Base-by-base conservation (phyloP, 2,888 invertebrate genomes). In the Marronus borbonicus region DNA sequence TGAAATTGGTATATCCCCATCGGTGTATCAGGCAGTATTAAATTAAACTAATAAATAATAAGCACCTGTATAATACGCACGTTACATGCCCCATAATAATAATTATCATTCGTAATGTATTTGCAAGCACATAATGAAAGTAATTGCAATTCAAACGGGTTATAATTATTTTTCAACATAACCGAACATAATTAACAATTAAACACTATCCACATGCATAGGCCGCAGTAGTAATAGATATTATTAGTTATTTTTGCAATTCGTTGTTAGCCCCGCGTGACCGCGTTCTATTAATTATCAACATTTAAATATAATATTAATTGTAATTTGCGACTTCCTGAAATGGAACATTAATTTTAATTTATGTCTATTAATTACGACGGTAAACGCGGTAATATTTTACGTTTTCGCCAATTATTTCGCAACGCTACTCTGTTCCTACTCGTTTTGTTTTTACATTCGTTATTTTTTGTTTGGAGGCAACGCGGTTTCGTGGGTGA, bases 271-370 rank as follows among this genome's bases (percentile, higher is more conserved):
- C 49, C 68, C 50, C 68, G 49, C 24, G 24, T 14, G 7, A 8
- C 68, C 10, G 68, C 20, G 12, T 20, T 14, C 14, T 62, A 64
- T 76, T 76, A 66, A 76, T 76, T 76, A 76, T 55, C 50, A 66
- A 52, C 65, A 52, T 66, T 76, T 76, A 76, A 76, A 76, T 66
- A 68, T 66, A 64, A 76, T 68, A 76, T 52, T 68, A 76, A 76
- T 76, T 76, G 20, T 76, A 76, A 76, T 76, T 76, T 76, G 76
- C 66, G 52, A 66, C 76, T 76, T 76, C 76, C 76, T 76, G 76
- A 55, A 68, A 76, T 68, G 65, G 68, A 55, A 66, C 76, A 68
- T 76, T 76, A 66, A 76, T 76, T 76, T 52, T 66, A 76, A 76
- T 76, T 66, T 76, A 68, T 68, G 44, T 31, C 68, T 52, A 76